Evolutionary conservation across 2,888 invertebrate species (phyloP).

Genomic region (Polymixis lichenea): DNA sequence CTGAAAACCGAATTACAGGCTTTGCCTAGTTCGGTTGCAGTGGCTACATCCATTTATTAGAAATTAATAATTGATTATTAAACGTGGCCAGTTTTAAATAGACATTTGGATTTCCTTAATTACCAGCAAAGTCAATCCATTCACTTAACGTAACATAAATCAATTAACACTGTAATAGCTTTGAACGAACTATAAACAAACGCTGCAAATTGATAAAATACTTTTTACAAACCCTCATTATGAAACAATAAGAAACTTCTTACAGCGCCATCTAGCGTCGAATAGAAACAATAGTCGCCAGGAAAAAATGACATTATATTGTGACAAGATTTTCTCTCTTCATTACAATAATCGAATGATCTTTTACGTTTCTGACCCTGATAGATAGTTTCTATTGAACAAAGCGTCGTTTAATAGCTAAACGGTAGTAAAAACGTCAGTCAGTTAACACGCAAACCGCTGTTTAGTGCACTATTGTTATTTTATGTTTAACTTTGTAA

Average conservation of each 20-base stretch:
- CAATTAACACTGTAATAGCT: neutral
- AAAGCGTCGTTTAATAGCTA: conserved; percentile 55
- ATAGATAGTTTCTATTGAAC: conserved; percentile 65
- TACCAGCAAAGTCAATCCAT: conserved; percentile 1
- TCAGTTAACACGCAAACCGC: conserved; percentile 36
- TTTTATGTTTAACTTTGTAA: conserved; percentile 1
- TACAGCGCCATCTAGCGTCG: conserved; percentile 81
- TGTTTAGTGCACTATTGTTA: conserved; percentile 35
- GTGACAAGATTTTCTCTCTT: conserved; percentile 67
- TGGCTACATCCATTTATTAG: too few species aligned
- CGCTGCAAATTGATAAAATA: neutral
- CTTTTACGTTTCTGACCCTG: conserved; percentile 61
- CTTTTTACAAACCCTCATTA: conserved; percentile 15
- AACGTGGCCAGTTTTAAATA: neutral
- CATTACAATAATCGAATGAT: conserved; percentile 63
- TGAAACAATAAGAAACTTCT: conserved; percentile 58
- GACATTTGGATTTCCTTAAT: neutral
- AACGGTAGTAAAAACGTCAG: conserved; percentile 46
- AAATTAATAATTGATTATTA: too few species aligned
- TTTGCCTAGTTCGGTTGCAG: too few species aligned
- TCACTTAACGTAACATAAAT: neutral
- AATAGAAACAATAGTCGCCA: conserved; percentile 82
- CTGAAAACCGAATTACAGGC: too few species aligned
- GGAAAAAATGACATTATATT: conserved; percentile 69
- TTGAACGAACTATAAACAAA: conserved; percentile 1